A percentile compares a stretch with the other conserved stretches of the same genome.
Evolutionary conservation across 1,140 invertebrate genomes (phyloP).

Genomic region (Himalopsyche phryganea): DNA sequence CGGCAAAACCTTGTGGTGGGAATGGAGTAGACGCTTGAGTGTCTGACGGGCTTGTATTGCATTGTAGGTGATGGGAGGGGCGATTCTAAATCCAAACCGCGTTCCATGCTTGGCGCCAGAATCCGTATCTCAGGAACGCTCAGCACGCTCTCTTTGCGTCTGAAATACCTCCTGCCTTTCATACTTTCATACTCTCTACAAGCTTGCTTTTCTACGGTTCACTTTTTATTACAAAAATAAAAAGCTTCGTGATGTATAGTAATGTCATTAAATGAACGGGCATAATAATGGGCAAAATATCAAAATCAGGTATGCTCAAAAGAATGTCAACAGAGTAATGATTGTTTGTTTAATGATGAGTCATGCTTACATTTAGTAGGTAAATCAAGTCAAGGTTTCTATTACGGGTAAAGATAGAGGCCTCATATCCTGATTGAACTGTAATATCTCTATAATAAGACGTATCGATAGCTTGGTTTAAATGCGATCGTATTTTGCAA

Average conservation of each 20-base stretch:
- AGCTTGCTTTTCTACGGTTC: slow-evolving; percentile 26
- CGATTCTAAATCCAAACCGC: slow-evolving; percentile 58
- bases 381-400: too few relatives aligned
- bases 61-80: slow-evolving; percentile 14
- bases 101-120: slow-evolving; percentile 72
- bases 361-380: neutral
- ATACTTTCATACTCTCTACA: slow-evolving; percentile 22
- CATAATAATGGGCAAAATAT: too few relatives aligned
- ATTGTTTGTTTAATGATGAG: neutral
- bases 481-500: too few relatives aligned
- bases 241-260: too few relatives aligned
- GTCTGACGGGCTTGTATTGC: slow-evolving; percentile 39
- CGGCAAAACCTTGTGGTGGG: slow-evolving; percentile 32
- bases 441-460: too few relatives aligned
- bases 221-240: neutral
- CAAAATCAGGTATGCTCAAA: neutral
- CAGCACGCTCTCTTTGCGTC: slow-evolving; percentile 67
- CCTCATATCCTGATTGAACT: too few relatives aligned
- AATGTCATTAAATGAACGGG: too few relatives aligned
- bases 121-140: slow-evolving; percentile 72
- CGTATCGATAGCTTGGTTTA: too few relatives aligned
- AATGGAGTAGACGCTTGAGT: slow-evolving; percentile 34
- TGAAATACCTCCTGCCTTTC: slow-evolving; percentile 40
- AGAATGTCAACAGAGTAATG: neutral
- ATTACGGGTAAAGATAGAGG: too few relatives aligned